Conservation (phyloP, 2,797 vertebrate species). For the Bradypodion pumilum region DNA sequence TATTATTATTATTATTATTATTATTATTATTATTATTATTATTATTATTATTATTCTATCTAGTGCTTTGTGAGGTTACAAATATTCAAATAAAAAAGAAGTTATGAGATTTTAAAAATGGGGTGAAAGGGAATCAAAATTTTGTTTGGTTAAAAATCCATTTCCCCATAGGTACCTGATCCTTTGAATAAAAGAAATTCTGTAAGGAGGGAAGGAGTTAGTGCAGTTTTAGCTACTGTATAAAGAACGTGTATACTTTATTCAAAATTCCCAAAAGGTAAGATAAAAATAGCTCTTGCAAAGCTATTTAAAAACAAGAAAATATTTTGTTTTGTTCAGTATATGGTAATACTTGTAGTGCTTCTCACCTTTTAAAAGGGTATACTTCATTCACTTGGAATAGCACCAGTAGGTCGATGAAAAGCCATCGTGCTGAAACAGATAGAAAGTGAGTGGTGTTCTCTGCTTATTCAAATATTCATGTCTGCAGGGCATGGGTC, state of each 20-base stretch:
- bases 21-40: no score
- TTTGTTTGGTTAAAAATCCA: conserved; percentile 37
- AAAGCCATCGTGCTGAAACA: conserved; percentile 42
- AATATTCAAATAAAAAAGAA: no score
- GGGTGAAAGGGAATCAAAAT: conserved; percentile 1
- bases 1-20: no score
- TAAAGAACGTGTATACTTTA: neutral
- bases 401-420: conserved; percentile 54
- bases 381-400: conserved; percentile 57
- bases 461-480: conserved; percentile 43
- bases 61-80: no score
- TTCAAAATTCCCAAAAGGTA: neutral
- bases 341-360: conserved; percentile 34
- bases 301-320: conserved; percentile 36
- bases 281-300: neutral
- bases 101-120: no score
- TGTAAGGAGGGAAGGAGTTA: conserved; percentile 35
- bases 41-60: no score
- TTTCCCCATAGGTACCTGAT: conserved; percentile 8
- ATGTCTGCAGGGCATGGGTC: conserved; percentile 46
- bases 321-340: conserved; percentile 23
- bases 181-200: conserved; percentile 49
- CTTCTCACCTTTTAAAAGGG: conserved; percentile 12
- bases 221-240: conserved; percentile 40
- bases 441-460: conserved; percentile 47